A percentile compares a stretch with the other conserved stretches of the same genome.
Conservation (phyloP, 1,140 invertebrate species). For the Phthorimaea operculella region DNA sequence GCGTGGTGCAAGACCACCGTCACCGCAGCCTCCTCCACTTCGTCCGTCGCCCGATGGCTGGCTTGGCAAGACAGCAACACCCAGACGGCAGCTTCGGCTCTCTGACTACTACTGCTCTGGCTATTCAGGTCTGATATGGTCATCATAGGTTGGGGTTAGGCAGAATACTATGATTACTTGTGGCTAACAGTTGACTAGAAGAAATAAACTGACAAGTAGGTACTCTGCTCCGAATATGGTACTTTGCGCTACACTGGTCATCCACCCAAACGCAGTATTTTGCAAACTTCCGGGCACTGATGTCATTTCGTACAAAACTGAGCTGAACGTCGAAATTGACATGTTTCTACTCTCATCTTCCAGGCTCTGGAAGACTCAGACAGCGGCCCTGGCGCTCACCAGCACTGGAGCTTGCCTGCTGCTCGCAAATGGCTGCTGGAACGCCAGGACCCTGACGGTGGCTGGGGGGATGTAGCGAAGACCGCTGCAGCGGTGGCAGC, state of each 20-base stretch:
- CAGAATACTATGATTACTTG: no score
- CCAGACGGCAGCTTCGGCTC: constrained; percentile 85
- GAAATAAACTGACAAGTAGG: no score
- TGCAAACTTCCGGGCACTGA: no score
- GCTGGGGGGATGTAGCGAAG: constrained; percentile 77
- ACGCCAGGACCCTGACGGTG: constrained; percentile 79
- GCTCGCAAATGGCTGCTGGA: constrained; percentile 78
- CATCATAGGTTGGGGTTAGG: no score
- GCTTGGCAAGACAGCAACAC: constrained; percentile 79
- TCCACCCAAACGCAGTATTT: no score
- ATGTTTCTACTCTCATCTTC: neutral
- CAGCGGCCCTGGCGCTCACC: constrained; percentile 68
- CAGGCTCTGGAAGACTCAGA: constrained; percentile 80
- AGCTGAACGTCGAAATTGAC: no score
- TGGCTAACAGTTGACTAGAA: no score
- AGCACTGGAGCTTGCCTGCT: constrained; percentile 79
- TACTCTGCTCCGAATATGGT: no score
- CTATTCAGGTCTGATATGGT: constrained; percentile 74
- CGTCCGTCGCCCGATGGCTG: constrained; percentile 77
- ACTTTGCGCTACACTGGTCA: no score
- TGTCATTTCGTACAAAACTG: no score
- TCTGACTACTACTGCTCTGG: constrained; percentile 81
- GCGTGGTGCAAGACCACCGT: constrained; percentile 85
- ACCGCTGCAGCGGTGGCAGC: constrained; percentile 83
- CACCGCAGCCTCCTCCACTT: constrained; percentile 83